These are phyloP conservation scores for Liasis olivaceus DNA, from an alignment of 2,797 vertebrate species.

Conservation along the genomic window DNA sequence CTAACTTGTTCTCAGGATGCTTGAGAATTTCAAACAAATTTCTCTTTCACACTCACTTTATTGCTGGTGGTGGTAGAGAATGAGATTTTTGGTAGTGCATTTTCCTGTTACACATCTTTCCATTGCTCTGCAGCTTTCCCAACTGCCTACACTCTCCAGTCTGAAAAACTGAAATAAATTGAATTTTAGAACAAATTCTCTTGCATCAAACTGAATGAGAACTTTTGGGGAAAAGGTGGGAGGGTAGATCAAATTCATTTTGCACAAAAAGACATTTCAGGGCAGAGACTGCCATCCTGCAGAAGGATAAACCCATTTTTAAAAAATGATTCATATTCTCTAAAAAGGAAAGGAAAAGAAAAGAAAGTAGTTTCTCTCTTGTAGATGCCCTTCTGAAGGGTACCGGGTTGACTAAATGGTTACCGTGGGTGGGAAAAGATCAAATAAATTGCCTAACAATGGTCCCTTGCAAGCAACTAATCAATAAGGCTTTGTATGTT, in stretches of 20 bases:
- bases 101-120: too few relatives aligned
- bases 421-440: background rate
- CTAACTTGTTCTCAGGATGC: background rate
- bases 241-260: background rate
- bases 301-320: background rate
- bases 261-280: background rate
- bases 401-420: background rate
- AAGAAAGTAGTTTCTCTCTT: background rate
- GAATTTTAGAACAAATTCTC: background rate
- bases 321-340: background rate
- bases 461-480: conserved; percentile 22
- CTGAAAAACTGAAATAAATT: background rate
- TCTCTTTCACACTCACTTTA: background rate
- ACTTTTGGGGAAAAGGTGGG: background rate
- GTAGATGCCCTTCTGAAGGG: conserved; percentile 1
- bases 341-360: background rate
- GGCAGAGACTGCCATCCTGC: background rate
- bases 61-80: background rate
- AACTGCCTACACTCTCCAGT: background rate
- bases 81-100: background rate
- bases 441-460: conserved; percentile 23
- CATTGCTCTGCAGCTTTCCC: background rate
- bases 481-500: conserved; percentile 38
- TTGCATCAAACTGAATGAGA: background rate
- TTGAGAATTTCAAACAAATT: background rate